Conservation (phyloP, 2,888 invertebrate genomes). For the Galeopsomyia nigrocyanea region DNA sequence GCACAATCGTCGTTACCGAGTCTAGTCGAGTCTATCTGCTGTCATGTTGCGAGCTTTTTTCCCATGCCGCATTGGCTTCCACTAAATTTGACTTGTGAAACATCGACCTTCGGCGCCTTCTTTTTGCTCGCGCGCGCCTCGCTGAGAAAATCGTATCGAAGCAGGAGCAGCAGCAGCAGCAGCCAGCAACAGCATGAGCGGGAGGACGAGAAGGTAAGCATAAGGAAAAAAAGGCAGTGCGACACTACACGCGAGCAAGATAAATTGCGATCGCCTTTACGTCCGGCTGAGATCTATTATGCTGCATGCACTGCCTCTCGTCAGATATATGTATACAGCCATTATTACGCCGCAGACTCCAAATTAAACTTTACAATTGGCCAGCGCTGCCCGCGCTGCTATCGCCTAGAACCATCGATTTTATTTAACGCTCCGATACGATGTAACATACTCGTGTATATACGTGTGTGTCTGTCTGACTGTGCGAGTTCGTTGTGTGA, state of each 20-base stretch:
- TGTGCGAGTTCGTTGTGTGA: too few relatives aligned
- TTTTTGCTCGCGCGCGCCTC: conserved; percentile 6
- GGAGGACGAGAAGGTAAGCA: neutral
- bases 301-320: neutral
- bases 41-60: neutral
- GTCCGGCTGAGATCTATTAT: conserved; percentile 45
- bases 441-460: too few relatives aligned
- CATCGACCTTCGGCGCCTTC: conserved; percentile 33
- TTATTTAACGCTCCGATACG: too few relatives aligned
- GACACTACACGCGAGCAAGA: conserved; percentile 23
- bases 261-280: conserved; percentile 54
- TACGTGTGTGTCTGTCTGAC: too few relatives aligned
- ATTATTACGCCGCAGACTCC: too few relatives aligned
- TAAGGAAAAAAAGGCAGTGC: conserved; percentile 2
- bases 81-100: conserved; percentile 47
- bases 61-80: conserved; percentile 1
- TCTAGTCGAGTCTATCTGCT: neutral
- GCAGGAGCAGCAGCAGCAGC: neutral
- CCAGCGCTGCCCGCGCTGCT: too few relatives aligned
- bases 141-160: conserved; percentile 27
- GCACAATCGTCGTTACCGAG: neutral
- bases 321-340: too few relatives aligned
- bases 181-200: neutral
- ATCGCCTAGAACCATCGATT: too few relatives aligned
- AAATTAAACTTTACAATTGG: too few relatives aligned